Evolutionary conservation across 2,888 invertebrate species (phyloP).

Genomic region (Aelia acuminata): DNA sequence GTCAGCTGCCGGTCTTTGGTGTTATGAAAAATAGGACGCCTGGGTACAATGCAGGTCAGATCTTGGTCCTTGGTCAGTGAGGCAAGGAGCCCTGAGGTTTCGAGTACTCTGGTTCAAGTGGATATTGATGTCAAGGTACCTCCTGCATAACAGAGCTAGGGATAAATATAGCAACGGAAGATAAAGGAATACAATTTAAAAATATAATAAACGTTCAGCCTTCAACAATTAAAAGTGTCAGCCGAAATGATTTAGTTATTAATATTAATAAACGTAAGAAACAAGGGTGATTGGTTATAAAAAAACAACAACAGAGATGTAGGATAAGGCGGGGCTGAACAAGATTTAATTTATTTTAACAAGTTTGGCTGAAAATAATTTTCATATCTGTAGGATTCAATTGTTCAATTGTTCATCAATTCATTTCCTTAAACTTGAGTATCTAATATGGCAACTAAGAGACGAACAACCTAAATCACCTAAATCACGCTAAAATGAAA

Average conservation of each 20-base stretch:
- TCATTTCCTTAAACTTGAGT: too few relatives aligned
- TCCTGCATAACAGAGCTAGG: neutral
- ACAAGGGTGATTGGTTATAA: too few relatives aligned
- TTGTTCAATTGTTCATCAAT: too few relatives aligned
- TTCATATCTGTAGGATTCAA: too few relatives aligned
- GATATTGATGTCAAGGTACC: neutral
- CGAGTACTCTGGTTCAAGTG: neutral
- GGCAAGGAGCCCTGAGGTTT: conserved; percentile 8
- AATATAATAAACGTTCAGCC: neutral
- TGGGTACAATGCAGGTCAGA: neutral
- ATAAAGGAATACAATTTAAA: neutral
- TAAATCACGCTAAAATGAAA: too few relatives aligned
- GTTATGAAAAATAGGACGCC: conserved; percentile 9
- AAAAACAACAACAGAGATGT: too few relatives aligned
- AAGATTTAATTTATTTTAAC: too few relatives aligned
- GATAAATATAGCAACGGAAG: neutral
- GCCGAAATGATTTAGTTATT: neutral
- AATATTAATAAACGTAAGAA: too few relatives aligned
- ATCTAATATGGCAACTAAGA: too few relatives aligned
- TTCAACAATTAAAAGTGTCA: neutral
- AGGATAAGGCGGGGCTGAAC: too few relatives aligned
- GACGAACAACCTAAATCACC: too few relatives aligned
- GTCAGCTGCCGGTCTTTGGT: neutral
- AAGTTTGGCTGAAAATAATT: too few relatives aligned
- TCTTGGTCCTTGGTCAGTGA: conserved; percentile 24